phyloP scores from a whole-genome alignment of 2,888 invertebrate genomes.

The Helleia helle region DNA sequence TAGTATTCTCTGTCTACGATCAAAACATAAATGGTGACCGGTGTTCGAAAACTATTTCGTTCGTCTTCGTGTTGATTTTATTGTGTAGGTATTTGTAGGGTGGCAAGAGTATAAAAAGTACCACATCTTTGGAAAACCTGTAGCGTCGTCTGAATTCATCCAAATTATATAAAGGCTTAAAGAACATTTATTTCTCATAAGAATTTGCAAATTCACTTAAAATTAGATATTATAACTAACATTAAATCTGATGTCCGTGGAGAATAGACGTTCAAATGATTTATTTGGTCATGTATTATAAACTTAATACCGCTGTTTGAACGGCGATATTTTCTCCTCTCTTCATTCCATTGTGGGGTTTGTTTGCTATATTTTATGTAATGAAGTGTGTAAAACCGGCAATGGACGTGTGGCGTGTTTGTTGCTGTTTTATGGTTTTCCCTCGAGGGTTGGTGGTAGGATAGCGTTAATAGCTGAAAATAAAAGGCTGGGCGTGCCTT shows the following conservation, averaged over 20 bases:
- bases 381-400: not conserved
- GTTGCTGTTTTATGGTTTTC: not conserved
- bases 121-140: too few species aligned
- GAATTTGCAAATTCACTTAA: too few species aligned
- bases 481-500: constrained; percentile 7
- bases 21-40: too few species aligned
- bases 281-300: not conserved
- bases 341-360: not conserved
- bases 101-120: too few species aligned
- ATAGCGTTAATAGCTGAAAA: constrained; percentile 7
- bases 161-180: too few species aligned
- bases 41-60: too few species aligned
- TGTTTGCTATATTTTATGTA: not conserved
- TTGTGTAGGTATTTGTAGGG: too few species aligned
- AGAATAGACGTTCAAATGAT: constrained; percentile 4
- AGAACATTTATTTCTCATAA: too few species aligned
- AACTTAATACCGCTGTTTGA: not conserved
- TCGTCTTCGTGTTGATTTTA: too few species aligned
- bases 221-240: not conserved
- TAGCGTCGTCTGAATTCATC: too few species aligned
- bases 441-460: not conserved
- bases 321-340: not conserved
- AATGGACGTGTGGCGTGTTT: not conserved
- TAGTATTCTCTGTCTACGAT: too few species aligned
- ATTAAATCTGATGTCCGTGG: not conserved